Evolutionary conservation across 2,888 invertebrate genomes (phyloP).

Genomic region (Acrocera orbiculus): DNA sequence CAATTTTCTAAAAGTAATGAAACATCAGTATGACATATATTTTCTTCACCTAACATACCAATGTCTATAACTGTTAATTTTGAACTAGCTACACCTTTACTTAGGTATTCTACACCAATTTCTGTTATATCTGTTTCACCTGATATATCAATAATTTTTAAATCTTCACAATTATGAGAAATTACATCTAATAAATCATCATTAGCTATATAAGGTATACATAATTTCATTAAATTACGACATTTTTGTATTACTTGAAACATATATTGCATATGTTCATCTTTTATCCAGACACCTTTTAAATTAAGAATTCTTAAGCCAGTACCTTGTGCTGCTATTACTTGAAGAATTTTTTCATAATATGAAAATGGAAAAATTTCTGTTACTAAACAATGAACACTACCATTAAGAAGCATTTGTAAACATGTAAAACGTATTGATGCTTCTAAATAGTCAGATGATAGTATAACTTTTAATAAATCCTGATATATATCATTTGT

Average conservation of each 20-base stretch:
- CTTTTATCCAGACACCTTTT: constrained; percentile 57
- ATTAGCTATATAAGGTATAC: constrained; percentile 52
- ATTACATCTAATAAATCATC: constrained; percentile 46
- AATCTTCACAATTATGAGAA: constrained; percentile 35
- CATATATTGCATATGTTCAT: constrained; percentile 45
- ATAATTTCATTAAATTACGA: constrained; percentile 39
- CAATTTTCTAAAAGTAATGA: constrained; percentile 43
- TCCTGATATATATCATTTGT: constrained; percentile 53
- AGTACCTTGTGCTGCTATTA: constrained; percentile 43
- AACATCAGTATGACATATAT: constrained; percentile 45
- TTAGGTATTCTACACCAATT: constrained; percentile 41
- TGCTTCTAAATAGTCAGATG: constrained; percentile 47
- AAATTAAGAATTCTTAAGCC: constrained; percentile 46
- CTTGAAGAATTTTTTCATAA: constrained; percentile 48
- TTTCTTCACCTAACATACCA: constrained; percentile 51
- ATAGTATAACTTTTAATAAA: constrained; percentile 44
- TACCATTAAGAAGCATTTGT: constrained; percentile 44
- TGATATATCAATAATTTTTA: constrained; percentile 46
- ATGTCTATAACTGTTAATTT: constrained; percentile 44
- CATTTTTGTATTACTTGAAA: constrained; percentile 41
- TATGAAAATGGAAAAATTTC: constrained; percentile 55
- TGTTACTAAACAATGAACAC: constrained; percentile 45
- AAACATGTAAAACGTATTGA: constrained; percentile 47
- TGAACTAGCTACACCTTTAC: constrained; percentile 36
- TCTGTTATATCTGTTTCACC: constrained; percentile 52